Base-by-base conservation (phyloP, 1,140 invertebrate species). In the Brachionus asplanchnoidis region DNA sequence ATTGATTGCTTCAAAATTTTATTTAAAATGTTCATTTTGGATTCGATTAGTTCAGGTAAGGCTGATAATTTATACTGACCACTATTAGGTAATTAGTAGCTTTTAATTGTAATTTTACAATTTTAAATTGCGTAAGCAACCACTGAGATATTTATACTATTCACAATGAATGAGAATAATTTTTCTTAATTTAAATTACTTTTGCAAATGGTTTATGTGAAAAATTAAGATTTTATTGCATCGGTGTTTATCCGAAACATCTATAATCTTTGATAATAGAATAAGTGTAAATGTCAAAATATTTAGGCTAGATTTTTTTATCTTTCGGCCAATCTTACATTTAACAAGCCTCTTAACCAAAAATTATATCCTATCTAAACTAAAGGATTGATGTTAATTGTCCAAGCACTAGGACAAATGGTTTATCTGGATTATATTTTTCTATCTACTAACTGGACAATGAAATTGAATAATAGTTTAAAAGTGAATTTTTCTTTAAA, bases 211-310 rank as follows among this genome's bases (percentile, higher is more conserved):
- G n/a, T 60, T 20, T 60, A 20, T 60, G 53, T 60, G 53, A 60
- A 60, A 60, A 60, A 60, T 60, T 60, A 60, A 60, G 20, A 60
- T 60, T 60, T 60, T 60, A 60, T 60, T 8, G 20, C 53, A 1
- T 23, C 53, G 53, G 53, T 60, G 53, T 60, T 60, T 60, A 60
- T 60, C 53, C 17, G 53, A 60, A 60, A 60, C 53, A 60, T n/a
- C n/a, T n/a, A n/a, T 23, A 60, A 60, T 60, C 53, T 60, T 23
- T 60, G 53, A 60, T 60, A 60, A 60, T 60, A 20, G 53, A 23
- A 60, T 60, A 60, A 60, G 53, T 60, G 53, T 60, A 60, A 60
- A 60, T 60, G 53, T 60, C 53, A 60, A 60, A 60, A 60, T 60
- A 60, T 60, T 60, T 23, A 60, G 53, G 17, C 8, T 20, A 60